These are phyloP conservation scores for Vultur gryphus DNA, from an alignment of 2,797 vertebrate species.

Conservation along the genomic window DNA sequence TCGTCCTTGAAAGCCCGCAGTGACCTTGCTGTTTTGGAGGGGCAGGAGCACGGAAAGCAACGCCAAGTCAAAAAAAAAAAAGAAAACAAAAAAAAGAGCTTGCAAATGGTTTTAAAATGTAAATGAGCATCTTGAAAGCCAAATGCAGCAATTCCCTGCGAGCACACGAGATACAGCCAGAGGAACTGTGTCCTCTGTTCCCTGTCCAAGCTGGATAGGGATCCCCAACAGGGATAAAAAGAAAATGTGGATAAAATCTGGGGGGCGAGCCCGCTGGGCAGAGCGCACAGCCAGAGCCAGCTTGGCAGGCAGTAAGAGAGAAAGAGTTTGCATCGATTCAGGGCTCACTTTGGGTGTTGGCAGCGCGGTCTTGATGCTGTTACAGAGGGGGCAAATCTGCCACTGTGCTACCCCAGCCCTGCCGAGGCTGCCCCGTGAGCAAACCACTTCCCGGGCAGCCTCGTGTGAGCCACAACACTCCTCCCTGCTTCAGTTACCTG, in stretches of 20 bases:
- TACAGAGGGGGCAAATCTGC: neutral
- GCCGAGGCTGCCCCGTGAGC: neutral
- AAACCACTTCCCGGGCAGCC: neutral
- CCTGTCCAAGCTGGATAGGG: neutral
- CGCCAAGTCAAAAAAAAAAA: neutral
- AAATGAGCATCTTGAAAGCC: slow-evolving; percentile 29
- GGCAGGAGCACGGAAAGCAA: neutral
- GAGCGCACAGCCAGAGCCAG: neutral
- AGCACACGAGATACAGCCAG: neutral
- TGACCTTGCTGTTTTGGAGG: neutral
- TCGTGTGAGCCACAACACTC: neutral
- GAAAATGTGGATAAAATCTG: neutral
- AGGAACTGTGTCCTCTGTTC: slow-evolving; percentile 9
- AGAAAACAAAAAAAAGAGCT: neutral
- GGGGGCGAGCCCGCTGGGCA: neutral
- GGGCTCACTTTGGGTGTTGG: neutral
- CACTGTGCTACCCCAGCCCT: neutral
- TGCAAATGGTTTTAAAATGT: slow-evolving; percentile 8
- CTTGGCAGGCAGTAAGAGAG: neutral
- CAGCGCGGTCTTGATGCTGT: fast-evolving
- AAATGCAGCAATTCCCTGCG: neutral
- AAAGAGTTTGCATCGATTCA: neutral
- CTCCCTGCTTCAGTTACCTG: neutral
- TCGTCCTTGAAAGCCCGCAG: neutral
- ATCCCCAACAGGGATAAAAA: neutral